These are phyloP conservation scores for Cotesia typhae DNA, from an alignment of 1,140 invertebrate species.

Conservation along the genomic window DNA sequence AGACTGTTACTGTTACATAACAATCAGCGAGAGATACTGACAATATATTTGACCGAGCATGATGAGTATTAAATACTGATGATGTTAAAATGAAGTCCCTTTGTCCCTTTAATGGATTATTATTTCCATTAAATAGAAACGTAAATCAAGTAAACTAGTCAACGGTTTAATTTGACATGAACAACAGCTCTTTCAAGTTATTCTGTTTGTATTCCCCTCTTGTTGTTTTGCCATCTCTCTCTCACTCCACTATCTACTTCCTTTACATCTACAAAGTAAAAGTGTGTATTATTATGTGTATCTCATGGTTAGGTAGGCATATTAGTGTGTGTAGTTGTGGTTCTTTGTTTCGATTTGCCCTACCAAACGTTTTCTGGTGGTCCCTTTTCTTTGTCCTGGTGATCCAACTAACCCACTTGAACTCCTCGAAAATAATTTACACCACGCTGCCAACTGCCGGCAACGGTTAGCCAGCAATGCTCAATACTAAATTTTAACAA, in stretches of 20 bases:
- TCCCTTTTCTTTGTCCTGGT: slow-evolving; percentile 12
- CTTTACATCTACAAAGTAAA: background rate
- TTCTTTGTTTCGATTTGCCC: slow-evolving; percentile 52
- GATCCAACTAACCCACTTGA: slow-evolving; percentile 56
- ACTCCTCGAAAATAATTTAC: slow-evolving; percentile 46
- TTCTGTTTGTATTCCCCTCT: background rate
- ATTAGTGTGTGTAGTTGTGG: background rate
- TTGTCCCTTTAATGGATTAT: slow-evolving; percentile 30
- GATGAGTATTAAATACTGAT: background rate
- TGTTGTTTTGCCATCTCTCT: background rate
- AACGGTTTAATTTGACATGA: slow-evolving; percentile 29
- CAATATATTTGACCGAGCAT: background rate
- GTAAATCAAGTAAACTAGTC: slow-evolving; percentile 4
- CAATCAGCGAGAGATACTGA: background rate
- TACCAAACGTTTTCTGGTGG: slow-evolving; percentile 38
- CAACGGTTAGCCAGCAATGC: slow-evolving; percentile 13
- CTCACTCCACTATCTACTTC: background rate
- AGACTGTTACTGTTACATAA: too few species aligned
- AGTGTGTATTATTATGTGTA: background rate
- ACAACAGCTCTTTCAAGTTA: slow-evolving; percentile 31
- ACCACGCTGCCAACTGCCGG: slow-evolving; percentile 24
- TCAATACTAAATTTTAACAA: background rate
- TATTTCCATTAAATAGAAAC: slow-evolving; percentile 16
- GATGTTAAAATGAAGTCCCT: slow-evolving; percentile 16
- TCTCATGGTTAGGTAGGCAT: background rate